A percentile compares a stretch with the other conserved stretches of the same genome.
Conservation (phyloP, 2,888 invertebrate species). For the Ommatoiulus sabulosus region DNA sequence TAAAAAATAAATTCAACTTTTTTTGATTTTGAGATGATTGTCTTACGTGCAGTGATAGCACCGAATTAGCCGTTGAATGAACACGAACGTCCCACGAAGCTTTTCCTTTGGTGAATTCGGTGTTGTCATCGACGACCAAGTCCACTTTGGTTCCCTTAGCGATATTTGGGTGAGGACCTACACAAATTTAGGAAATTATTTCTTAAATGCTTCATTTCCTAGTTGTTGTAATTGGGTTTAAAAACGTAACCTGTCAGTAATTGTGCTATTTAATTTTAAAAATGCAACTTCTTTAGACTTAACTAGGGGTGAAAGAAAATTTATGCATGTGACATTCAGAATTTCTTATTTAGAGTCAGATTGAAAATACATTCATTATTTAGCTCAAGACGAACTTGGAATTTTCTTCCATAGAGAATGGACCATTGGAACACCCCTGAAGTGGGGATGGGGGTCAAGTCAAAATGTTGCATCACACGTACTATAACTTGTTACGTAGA, state of each 20-base stretch:
- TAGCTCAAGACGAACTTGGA: no score
- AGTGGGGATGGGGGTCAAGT: no score
- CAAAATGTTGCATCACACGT: no score
- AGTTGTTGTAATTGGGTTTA: no score
- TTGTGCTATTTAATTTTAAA: background rate
- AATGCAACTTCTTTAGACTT: background rate
- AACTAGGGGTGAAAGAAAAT: no score
- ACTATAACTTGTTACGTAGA: no score
- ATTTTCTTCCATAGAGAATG: no score
- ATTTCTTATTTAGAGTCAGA: no score
- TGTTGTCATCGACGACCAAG: constrained; percentile 73
- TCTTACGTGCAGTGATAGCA: constrained; percentile 63
- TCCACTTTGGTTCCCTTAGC: constrained; percentile 77
- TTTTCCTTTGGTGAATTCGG: constrained; percentile 72
- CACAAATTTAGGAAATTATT: background rate
- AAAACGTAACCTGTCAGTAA: background rate
- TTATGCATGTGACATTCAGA: no score
- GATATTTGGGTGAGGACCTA: constrained; percentile 76
- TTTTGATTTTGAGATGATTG: background rate
- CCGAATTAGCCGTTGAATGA: constrained; percentile 61
- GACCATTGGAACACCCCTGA: no score
- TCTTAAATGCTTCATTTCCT: background rate
- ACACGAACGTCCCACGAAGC: constrained; percentile 75
- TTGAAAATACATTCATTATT: no score
- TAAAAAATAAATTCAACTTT: background rate